A percentile compares a stretch with the other conserved stretches of the same genome.
phyloP scores from a whole-genome alignment of 2,113 vertebrate species.

The Cryptoleucopteryx plumbea region DNA sequence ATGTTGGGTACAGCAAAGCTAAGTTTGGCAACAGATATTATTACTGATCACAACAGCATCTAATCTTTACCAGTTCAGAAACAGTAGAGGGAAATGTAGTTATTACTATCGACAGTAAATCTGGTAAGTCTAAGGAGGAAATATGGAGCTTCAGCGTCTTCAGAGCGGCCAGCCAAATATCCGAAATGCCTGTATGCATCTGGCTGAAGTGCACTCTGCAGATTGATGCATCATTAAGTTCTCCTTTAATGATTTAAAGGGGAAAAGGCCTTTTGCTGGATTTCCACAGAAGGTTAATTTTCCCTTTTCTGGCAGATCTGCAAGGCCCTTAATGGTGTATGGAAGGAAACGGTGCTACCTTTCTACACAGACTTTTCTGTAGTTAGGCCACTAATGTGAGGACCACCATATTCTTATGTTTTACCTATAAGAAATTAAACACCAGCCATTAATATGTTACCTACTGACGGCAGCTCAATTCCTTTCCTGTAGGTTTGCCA shows the following conservation, averaged over 20 bases:
- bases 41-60: background rate
- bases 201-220: background rate
- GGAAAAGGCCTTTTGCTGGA: slow-evolving; percentile 37
- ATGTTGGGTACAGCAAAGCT: background rate
- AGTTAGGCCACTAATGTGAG: background rate
- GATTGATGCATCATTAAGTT: slow-evolving; percentile 19
- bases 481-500: slow-evolving; percentile 23
- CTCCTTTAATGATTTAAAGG: slow-evolving; percentile 39
- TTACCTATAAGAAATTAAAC: slow-evolving; percentile 48
- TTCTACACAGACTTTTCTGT: slow-evolving; percentile 9
- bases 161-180: background rate
- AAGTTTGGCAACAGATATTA: background rate
- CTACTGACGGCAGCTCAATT: slow-evolving; percentile 36
- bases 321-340: slow-evolving; percentile 31
- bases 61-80: background rate
- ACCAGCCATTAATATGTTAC: slow-evolving; percentile 26
- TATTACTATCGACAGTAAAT: background rate
- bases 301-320: slow-evolving; percentile 55
- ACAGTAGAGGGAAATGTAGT: background rate
- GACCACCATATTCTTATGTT: slow-evolving; percentile 55
- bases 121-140: background rate
- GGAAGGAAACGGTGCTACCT: slow-evolving; percentile 27
- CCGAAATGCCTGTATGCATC: background rate
- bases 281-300: slow-evolving; percentile 51
- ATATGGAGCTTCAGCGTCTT: background rate